A percentile compares a stretch with the other conserved stretches of the same genome.
phyloP scores from a whole-genome alignment of 2,888 invertebrate genomes.

The Muschampia plurimacula region DNA sequence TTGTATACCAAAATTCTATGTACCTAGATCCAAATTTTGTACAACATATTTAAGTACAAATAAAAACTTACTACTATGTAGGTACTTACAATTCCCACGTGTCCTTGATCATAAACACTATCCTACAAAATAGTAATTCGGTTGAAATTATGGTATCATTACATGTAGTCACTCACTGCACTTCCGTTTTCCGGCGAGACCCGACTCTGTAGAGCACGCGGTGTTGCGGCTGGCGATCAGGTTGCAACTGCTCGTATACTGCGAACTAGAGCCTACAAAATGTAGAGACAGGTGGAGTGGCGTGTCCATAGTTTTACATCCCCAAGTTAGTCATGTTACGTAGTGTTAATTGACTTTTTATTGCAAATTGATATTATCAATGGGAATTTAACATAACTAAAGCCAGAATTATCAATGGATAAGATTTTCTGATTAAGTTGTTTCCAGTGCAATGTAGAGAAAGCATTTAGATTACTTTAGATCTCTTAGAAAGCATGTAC shows the following conservation, averaged over 20 bases:
- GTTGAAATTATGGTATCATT: slow-evolving; percentile 29
- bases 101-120: slow-evolving; percentile 30
- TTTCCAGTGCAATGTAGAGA: background rate
- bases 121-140: slow-evolving; percentile 21
- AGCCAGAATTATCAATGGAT: background rate
- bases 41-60: background rate
- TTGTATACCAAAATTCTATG: too few species aligned
- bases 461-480: background rate
- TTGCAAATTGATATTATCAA: slow-evolving; percentile 4
- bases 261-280: slow-evolving; percentile 37
- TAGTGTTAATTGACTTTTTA: slow-evolving; percentile 19
- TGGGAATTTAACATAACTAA: background rate
- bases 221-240: slow-evolving; percentile 56
- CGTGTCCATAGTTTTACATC: slow-evolving; percentile 23
- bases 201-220: slow-evolving; percentile 35
- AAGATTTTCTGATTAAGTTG: background rate
- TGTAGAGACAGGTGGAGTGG: slow-evolving; percentile 26
- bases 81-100: slow-evolving; percentile 9
- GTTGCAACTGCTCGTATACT: slow-evolving; percentile 58
- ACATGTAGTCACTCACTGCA: slow-evolving; percentile 69
- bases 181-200: slow-evolving; percentile 64
- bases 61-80: background rate
- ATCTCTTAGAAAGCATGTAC: background rate
- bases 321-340: background rate
- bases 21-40: background rate